phyloP scores from a whole-genome alignment of 2,113 vertebrate genomes.

The Myotis lucifugus region DNA sequence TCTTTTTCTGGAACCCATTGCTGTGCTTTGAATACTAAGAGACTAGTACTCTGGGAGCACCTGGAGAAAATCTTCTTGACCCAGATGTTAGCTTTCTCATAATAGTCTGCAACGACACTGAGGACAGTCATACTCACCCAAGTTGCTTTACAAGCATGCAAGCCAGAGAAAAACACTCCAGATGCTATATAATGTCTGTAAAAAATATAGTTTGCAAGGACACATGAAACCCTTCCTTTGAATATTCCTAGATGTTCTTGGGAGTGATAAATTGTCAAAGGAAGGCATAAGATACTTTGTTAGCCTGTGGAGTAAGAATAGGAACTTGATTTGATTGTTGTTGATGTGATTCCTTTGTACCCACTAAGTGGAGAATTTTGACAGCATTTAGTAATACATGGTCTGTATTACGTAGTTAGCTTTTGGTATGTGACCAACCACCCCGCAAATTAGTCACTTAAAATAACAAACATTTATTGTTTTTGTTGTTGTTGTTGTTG shows the following conservation, averaged over 20 bases:
- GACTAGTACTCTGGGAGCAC: not conserved
- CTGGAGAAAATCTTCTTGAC: not conserved
- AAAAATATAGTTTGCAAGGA: not conserved
- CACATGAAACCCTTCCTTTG: not conserved
- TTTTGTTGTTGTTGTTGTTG: not conserved
- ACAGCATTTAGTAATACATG: not conserved
- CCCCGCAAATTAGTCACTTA: not conserved
- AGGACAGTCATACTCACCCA: not conserved
- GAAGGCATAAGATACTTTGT: not conserved
- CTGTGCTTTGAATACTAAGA: not conserved
- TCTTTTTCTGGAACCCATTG: not conserved
- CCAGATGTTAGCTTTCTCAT: not conserved
- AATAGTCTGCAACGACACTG: not conserved
- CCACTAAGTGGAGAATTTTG: not conserved
- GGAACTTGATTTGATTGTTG: not conserved
- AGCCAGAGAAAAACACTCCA: not conserved
- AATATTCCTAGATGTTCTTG: not conserved
- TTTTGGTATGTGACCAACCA: not conserved
- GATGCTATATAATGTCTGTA: not conserved
- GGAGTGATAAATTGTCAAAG: not conserved
- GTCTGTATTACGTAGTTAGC: not conserved
- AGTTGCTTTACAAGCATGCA: not conserved
- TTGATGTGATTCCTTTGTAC: not conserved
- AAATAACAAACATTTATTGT: not conserved
- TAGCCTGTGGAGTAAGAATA: not conserved